phyloP scores from a whole-genome alignment of 2,888 invertebrate species.

The Drosophila fulvimacula region DNA sequence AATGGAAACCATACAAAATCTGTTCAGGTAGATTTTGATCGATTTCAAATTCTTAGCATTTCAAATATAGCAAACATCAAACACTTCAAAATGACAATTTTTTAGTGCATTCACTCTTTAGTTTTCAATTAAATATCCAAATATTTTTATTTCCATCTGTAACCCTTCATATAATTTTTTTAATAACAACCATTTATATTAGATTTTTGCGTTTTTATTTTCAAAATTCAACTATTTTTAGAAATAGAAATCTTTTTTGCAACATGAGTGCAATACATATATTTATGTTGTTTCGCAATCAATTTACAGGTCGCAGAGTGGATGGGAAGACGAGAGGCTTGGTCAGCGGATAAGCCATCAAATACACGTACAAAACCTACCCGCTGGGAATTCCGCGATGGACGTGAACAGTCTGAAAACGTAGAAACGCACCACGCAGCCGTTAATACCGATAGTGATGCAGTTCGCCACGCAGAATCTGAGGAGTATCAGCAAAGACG shows the following conservation, averaged over 20 bases:
- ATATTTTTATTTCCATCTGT: conserved; percentile 67
- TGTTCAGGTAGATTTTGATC: conserved; percentile 87
- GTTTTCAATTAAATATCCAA: conserved; percentile 52
- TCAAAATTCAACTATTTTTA: conserved; percentile 1
- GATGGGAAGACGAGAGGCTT: conserved; percentile 92
- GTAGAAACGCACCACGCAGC: conserved; percentile 83
- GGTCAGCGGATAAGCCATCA: conserved; percentile 91
- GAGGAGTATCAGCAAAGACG: conserved; percentile 83
- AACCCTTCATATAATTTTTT: conserved; percentile 9
- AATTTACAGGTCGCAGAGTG: conserved; percentile 87
- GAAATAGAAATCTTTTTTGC: too few species aligned
- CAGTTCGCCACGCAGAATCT: conserved; percentile 77
- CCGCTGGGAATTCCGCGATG: conserved; percentile 90
- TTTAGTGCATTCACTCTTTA: conserved; percentile 63
- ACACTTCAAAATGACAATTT: conserved; percentile 49
- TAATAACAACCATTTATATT: background rate
- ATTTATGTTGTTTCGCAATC: background rate
- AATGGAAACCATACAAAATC: conserved; percentile 90
- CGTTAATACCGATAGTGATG: conserved; percentile 58
- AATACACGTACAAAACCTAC: conserved; percentile 89
- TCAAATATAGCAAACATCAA: conserved; percentile 48
- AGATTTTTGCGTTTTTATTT: background rate
- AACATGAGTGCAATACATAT: background rate
- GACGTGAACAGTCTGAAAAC: conserved; percentile 85
- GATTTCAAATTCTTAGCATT: conserved; percentile 54